These are phyloP conservation scores for Amphiprion ocellaris DNA, from an alignment of 2,113 vertebrate species.

Conservation along the genomic window DNA sequence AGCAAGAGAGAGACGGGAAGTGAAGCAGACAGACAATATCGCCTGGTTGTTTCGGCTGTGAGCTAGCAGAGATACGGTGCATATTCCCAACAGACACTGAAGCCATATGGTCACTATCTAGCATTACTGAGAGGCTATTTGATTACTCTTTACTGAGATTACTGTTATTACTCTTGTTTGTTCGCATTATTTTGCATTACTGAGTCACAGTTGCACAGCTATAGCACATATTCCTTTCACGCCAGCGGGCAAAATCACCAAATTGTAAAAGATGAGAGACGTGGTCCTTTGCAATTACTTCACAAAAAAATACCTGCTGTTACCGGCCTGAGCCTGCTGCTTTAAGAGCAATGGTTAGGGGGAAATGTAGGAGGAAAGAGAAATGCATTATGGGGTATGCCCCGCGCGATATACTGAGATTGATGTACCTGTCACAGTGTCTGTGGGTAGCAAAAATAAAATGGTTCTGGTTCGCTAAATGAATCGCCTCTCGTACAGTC, in stretches of 20 bases:
- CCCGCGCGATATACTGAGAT: too few relatives aligned
- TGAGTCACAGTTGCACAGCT: conserved; percentile 1
- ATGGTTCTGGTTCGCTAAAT: too few relatives aligned
- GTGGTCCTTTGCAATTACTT: background rate
- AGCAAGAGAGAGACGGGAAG: conserved; percentile 14
- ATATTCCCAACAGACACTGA: background rate
- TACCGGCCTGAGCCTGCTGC: too few relatives aligned
- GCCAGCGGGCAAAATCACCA: conserved; percentile 12
- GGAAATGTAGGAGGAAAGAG: too few relatives aligned
- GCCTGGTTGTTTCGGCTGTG: conserved; percentile 10
- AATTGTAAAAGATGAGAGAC: conserved; percentile 19
- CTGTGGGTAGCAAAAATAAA: too few relatives aligned
- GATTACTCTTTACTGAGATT: conserved; percentile 25
- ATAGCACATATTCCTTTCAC: conserved; percentile 2
- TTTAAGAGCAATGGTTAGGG: too few relatives aligned
- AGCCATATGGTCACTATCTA: conserved; percentile 27
- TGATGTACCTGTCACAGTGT: too few relatives aligned
- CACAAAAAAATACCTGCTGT: conserved; percentile 17
- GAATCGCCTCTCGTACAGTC: too few relatives aligned
- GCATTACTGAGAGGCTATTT: conserved; percentile 7
- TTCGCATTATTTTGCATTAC: conserved; percentile 17
- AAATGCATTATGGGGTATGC: too few relatives aligned
- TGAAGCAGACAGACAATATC: conserved; percentile 1
- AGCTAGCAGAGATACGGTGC: background rate
- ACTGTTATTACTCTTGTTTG: conserved; percentile 22